Evolutionary conservation across 2,888 invertebrate genomes (phyloP).

Genomic region (Amphiduros pacificus): DNA sequence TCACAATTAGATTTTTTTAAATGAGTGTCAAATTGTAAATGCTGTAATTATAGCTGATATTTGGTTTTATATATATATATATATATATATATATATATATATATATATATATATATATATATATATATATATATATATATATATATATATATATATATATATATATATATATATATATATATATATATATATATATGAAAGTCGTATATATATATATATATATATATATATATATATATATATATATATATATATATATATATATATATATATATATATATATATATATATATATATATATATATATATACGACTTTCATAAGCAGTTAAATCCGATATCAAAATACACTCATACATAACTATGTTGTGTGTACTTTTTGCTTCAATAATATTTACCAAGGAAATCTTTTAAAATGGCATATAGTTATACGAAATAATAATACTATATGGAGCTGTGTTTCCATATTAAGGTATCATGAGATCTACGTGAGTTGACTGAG

Average conservation of each 20-base stretch:
- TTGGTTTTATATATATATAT: background rate
- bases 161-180: slow-evolving; percentile 4
- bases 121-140: slow-evolving; percentile 19
- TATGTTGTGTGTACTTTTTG: no score
- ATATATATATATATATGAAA: background rate
- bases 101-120: slow-evolving; percentile 17
- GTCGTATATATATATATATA: slow-evolving; percentile 16
- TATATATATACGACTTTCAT: background rate
- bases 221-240: slow-evolving; percentile 20
- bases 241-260: slow-evolving; percentile 14
- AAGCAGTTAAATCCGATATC: no score
- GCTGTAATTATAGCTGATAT: no score
- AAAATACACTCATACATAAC: no score
- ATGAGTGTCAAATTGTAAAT: no score
- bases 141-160: slow-evolving; percentile 8
- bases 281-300: slow-evolving; percentile 1
- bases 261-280: slow-evolving; percentile 10
- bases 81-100: slow-evolving; percentile 13
- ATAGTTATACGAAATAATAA: no score
- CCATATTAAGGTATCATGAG: no score
- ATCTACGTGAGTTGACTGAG: no score
- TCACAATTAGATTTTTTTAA: no score
- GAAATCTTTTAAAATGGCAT: no score
- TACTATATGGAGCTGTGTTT: no score
- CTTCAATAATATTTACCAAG: no score